Conservation (phyloP, 2,888 invertebrate species). For the Euzophera pinguis region DNA sequence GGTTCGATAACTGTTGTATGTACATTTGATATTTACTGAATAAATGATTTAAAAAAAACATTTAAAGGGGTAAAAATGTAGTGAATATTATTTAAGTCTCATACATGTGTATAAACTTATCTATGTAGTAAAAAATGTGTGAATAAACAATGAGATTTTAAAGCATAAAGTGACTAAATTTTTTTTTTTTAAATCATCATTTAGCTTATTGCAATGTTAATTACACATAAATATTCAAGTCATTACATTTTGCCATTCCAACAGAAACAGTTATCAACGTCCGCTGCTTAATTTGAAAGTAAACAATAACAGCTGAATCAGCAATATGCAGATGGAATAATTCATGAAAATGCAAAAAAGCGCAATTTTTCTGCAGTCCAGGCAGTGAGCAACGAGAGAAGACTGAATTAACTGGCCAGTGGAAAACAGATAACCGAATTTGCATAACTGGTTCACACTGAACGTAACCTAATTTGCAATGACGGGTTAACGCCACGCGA, state of each 20-base stretch:
- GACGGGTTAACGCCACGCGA: constrained; percentile 47
- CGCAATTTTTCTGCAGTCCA: constrained; percentile 47
- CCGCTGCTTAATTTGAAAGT: neutral
- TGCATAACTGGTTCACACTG: constrained; percentile 68
- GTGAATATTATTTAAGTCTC: too few relatives aligned
- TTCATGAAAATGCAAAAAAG: constrained; percentile 74
- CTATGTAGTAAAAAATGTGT: too few relatives aligned
- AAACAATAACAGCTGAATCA: constrained; percentile 9
- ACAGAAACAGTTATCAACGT: neutral
- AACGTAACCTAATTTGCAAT: constrained; percentile 62
- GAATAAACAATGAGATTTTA: too few relatives aligned
- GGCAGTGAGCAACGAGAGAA: constrained; percentile 45
- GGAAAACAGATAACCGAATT: constrained; percentile 72
- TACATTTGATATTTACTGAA: too few relatives aligned
- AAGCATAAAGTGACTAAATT: too few relatives aligned
- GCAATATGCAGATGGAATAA: constrained; percentile 35
- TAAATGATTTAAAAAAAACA: too few relatives aligned
- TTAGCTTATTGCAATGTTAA: too few relatives aligned
- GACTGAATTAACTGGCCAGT: constrained; percentile 71
- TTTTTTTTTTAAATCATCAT: too few relatives aligned
- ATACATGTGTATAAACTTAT: too few relatives aligned
- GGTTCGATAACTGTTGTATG: too few relatives aligned
- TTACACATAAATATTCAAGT: neutral
- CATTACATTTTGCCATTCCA: neutral
- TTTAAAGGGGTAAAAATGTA: too few relatives aligned